A percentile compares a stretch with the other conserved stretches of the same genome.
phyloP scores from a whole-genome alignment of 1,140 invertebrate genomes.

The Holcopasites calliopsidis region DNA sequence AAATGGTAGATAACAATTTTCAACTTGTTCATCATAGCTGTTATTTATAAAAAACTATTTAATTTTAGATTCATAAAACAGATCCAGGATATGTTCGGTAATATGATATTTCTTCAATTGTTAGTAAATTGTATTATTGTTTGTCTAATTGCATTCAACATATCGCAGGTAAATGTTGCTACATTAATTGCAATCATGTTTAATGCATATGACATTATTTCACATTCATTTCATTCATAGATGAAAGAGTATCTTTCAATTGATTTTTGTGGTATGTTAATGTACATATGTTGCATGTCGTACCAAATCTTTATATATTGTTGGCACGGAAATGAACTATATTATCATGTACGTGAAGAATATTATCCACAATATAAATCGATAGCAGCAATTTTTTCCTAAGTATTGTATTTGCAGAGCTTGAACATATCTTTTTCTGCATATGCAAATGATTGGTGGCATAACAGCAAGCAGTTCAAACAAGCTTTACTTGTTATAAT shows the following conservation, averaged over 20 bases:
- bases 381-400: background rate
- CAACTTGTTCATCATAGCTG: background rate
- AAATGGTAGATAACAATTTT: background rate
- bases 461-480: slow-evolving; percentile 69
- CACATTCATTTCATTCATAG: slow-evolving; percentile 31
- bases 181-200: background rate
- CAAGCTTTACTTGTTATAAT: slow-evolving; percentile 76
- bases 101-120: slow-evolving; percentile 78
- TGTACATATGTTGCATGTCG: slow-evolving; percentile 78
- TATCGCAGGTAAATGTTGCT: slow-evolving; percentile 74
- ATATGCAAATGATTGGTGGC: slow-evolving; percentile 78
- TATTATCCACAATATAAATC: background rate
- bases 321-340: slow-evolving; percentile 80
- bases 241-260: slow-evolving; percentile 70
- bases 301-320: slow-evolving; percentile 81
- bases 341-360: slow-evolving; percentile 75
- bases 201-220: background rate
- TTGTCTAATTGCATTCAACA: slow-evolving; percentile 79
- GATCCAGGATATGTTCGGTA: slow-evolving; percentile 72
- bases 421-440: slow-evolving; percentile 70
- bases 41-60: background rate
- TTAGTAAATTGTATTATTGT: slow-evolving; percentile 79
- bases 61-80: slow-evolving; percentile 62
- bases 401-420: slow-evolving; percentile 67
- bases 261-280: slow-evolving; percentile 75